Evolutionary conservation across 2,797 vertebrate genomes (phyloP), one percentile per base, ranked within the genome.

Genomic region (Artibeus jamaicensis): DNA sequence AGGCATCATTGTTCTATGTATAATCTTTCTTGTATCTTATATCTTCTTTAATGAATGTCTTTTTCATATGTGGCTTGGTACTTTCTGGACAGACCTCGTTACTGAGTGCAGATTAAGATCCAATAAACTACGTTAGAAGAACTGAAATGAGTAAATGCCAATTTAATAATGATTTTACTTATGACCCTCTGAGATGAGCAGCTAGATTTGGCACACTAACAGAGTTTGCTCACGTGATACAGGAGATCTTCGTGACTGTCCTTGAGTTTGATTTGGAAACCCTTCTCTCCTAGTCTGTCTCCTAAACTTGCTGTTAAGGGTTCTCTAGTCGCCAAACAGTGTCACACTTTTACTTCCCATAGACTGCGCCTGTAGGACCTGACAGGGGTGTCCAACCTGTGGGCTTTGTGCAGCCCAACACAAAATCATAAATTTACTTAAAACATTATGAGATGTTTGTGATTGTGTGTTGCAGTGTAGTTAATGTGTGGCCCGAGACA

Each of bases 81-180:
- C 62, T 65, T 65, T 65, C 32, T 65, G 62, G 62, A 16, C 29
- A n/a, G 32, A 65, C 62, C 62, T 65, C 32, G 6, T n/a, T 6
- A 71, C 46, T 91, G 21, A 65, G 37, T 86, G 7, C 29, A 88
- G 34, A 55, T 93, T 73, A 85, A 55, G 42, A 57, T 4, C 83
- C 18, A 84, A 19, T 89, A 94, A 91, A 50, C 4, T 89, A 18
- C 73, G 18, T 59, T 81, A 89, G 73, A 84, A 94, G 21, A 89
- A 89, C 37, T 91, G 14, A 42, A 92, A 46, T 93, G 81, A 91
- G 62, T 71, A 59, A 92, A 44, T 77, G 48, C 42, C 42, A 77
- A 6, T 91, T 93, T 91, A 89, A 34, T 93, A 78, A 76, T 73
- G 92, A 93, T 77, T 65, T 91, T 89, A 42, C 81, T 79, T 84